Base-by-base conservation (phyloP, 2,888 invertebrate species). In the Abscondita cerata region DNA sequence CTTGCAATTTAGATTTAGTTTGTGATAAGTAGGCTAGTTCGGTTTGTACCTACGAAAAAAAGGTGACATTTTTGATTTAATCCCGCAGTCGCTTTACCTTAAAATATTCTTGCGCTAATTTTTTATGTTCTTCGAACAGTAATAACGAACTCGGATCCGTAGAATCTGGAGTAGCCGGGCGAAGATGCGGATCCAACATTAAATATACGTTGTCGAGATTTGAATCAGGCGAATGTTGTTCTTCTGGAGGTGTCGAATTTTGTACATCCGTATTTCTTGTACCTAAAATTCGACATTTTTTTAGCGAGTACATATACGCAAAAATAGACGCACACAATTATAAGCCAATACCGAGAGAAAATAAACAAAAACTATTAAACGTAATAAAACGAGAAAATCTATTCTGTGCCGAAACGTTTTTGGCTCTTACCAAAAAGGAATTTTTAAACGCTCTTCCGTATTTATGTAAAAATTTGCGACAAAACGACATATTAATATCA, bases 121-220 rank as follows among this genome's bases (percentile, higher is more conserved):
- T 86, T 76, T 92, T 92, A 78, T 96, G 96, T 73, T 95, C 92
- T 68, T 95, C 89, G 77, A 92, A 96, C 73, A 96, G 91, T 68
- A 89, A 85, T 78, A 92, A 86, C 53, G 96, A 96, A 78, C 91
- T 88, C 13, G 89, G 87, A 74, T 87, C 87, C 72, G 83, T 85
- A 70, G 88, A 85, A 81, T 93, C 92, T 12, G 96, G 96, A 36
- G 91, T 89, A 68, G 92, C 87, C 1, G 97, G 96, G 72, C 92
- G 85, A 58, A 94, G 81, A 74, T 93, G 91, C 0, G 90, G 89
- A 78, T 93, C 93, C 68, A 95, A 82, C 80, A 93, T 87, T 79
- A 91, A 87, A 80, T 90, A 89, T 80, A 90, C 87, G 66, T 88
- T 86, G 74, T 89, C 89, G 64, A 89, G 82, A 71, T 85, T 84